Evolutionary conservation across 2,113 vertebrate species (phyloP), one percentile per base, ranked within the genome.

Genomic region (Seriola aureovittata): DNA sequence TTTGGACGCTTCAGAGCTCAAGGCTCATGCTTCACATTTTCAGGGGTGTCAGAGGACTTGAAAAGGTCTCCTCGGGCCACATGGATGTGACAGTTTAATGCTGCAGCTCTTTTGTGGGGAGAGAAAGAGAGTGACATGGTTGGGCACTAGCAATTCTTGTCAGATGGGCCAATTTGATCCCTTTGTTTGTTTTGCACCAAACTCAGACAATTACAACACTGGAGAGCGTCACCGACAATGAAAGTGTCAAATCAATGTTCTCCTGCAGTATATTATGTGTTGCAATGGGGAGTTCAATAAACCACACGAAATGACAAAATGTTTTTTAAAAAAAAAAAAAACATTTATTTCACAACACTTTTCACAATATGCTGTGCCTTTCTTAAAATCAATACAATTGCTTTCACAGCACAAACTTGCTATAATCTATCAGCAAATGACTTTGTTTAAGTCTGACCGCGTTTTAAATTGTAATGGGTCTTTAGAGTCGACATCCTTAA

Each of bases 161-260:
- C 91, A 89, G 77, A 74, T 34, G 66, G 75, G 58, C 59, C 88
- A 64, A 76, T 91, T 86, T 85, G 65, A 88, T 80, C 52, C 78
- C 80, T 81, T 80, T 89, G 85, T 91, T 91, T 91, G 84, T 90
- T 89, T 90, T 83, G 60, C 38, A 38, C 36, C 82, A 80, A 74
- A 82, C 55, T 65, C 86, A 25, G 59, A 81, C 83, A 86, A 75
- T 86, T 84, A 87, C 78, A 78, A 66, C 68, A 77, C n/a, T 12
- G 75, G 67, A 80, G 60, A 57, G 63, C 75, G 50, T 76, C 78
- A 11, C 68, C 52, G 79, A 86, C 85, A 87, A 77, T 80, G 68
- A 86, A 85, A 83, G 80, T 81, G 88, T 87, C 86, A 80, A 89
- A 89, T 93, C 81, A 65, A 72, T 78, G 72, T 38, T 70, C 59